Base-by-base conservation (phyloP, 1,140 invertebrate species). In the Eueides isabella region DNA sequence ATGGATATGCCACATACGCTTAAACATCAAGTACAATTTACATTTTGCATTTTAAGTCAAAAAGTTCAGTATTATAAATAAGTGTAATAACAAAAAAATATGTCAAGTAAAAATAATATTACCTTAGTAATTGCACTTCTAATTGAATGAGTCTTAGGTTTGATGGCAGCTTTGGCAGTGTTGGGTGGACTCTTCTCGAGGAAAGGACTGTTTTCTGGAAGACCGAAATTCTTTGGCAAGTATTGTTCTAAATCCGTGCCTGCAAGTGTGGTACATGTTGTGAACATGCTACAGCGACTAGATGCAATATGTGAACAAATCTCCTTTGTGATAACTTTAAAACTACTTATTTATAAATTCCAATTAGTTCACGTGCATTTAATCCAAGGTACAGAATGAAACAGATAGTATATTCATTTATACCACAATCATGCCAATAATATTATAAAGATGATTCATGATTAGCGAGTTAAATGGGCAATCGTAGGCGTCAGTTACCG, bases 191-290 rank as follows among this genome's bases (percentile, higher is more conserved):
- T 92, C 85, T 90, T 93, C 80, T 91, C 92, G 71, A 89, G 79
- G 83, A 90, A 93, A 44, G 92, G 90, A 79, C 89, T 94, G 75
- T 91, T 90, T 73, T 93, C 89, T 76, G 94, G 94, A 69, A 95
- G 88, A 78, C 94, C 94, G 85, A 95, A 95, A 87, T 95, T 95
- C 87, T 95, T 95, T 88, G 94, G 94, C 82, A 95, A 87, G 82
- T 93, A 94, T 84, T 95, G 94, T 83, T 94, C 92, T 85, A 94
- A 86, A 77, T 94, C 94, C 77, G 94, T 94, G 85, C 93, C 93
- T 94, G 88, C 48, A 91, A 92, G 80, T 81, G 71, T 66, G 61
- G 63, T 77, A 70, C 44, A 72, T 67, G 30, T 63, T 61, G 78
- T 82, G 72, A 82, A 70, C 78, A 80, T 82, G 78, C 80, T 72